These are phyloP conservation scores for Argyresthia albistria DNA, from an alignment of 2,888 invertebrate genomes.

Conservation along the genomic window DNA sequence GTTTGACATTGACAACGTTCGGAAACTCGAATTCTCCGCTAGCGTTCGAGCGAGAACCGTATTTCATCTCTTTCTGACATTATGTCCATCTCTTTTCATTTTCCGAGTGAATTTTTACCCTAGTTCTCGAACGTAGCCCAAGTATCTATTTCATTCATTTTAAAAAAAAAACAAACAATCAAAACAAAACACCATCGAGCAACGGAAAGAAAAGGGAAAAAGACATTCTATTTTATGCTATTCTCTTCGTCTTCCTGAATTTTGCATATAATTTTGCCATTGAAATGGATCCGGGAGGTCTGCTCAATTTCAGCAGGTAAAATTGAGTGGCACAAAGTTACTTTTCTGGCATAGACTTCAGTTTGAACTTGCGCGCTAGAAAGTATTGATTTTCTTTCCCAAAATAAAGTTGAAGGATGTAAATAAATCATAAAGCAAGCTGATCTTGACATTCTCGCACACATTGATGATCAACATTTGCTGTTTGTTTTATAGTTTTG, in stretches of 20 bases:
- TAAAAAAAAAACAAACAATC: too few relatives aligned
- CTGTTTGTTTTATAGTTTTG: background rate
- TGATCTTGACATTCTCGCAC: slow-evolving; percentile 30
- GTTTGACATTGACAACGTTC: too few relatives aligned
- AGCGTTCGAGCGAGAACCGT: too few relatives aligned
- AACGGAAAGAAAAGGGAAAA: background rate
- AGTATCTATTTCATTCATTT: too few relatives aligned
- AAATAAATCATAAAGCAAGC: slow-evolving; percentile 63
- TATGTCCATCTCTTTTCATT: too few relatives aligned
- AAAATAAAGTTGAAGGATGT: slow-evolving; percentile 63
- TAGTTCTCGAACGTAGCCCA: too few relatives aligned
- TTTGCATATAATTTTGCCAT: background rate
- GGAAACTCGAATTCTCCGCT: too few relatives aligned
- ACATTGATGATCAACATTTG: background rate
- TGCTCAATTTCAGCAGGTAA: slow-evolving; percentile 35
- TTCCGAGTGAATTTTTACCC: too few relatives aligned
- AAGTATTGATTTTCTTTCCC: slow-evolving; percentile 65
- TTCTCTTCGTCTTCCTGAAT: slow-evolving; percentile 14
- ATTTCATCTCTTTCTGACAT: too few relatives aligned
- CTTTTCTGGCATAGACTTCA: slow-evolving; percentile 2
- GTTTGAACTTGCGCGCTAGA: slow-evolving; percentile 65
- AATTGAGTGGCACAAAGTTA: slow-evolving; percentile 5
- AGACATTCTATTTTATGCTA: background rate
- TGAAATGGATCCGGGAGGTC: slow-evolving; percentile 33
- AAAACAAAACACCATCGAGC: slow-evolving; percentile 45